phyloP scores from a whole-genome alignment of 2,888 invertebrate species.

The Philaethria dido region DNA sequence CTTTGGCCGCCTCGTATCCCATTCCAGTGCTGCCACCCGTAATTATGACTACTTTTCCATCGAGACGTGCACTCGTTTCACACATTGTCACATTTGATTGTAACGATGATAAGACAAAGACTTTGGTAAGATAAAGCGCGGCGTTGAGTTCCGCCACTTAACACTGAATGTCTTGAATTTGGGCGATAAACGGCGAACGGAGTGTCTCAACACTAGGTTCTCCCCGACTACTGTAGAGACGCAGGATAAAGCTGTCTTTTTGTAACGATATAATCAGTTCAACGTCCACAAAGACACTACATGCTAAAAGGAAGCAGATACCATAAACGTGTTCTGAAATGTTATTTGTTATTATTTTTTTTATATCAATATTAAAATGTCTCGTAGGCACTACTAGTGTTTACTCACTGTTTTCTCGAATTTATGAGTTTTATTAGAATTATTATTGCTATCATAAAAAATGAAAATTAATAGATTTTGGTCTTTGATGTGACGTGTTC shows the following conservation, averaged over 20 bases:
- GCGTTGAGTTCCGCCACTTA: too few species aligned
- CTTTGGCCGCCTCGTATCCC: conserved; percentile 73
- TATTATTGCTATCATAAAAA: too few species aligned
- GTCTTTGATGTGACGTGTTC: too few species aligned
- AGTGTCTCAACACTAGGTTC: too few species aligned
- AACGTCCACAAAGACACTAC: conserved; percentile 42
- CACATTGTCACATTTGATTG: conserved; percentile 51
- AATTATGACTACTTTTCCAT: conserved; percentile 69
- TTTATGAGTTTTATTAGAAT: too few species aligned
- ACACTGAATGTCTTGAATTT: too few species aligned
- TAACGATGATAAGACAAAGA: too few species aligned
- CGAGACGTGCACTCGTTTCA: conserved; percentile 56
- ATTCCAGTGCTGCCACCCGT: conserved; percentile 75
- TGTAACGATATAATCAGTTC: conserved; percentile 34
- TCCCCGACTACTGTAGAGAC: too few species aligned
- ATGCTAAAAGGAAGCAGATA: conserved; percentile 43
- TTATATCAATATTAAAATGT: conserved; percentile 33
- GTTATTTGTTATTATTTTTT: conserved; percentile 47
- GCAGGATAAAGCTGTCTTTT: too few species aligned
- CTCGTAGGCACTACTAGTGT: conserved; percentile 28
- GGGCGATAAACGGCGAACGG: too few species aligned
- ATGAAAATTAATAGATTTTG: too few species aligned
- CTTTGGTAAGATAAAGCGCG: too few species aligned
- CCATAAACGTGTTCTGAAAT: conserved; percentile 41
- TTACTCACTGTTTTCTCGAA: conserved; percentile 29